Evolutionary conservation across 2,113 vertebrate species (phyloP).

Genomic region (Takifugu flavidus): DNA sequence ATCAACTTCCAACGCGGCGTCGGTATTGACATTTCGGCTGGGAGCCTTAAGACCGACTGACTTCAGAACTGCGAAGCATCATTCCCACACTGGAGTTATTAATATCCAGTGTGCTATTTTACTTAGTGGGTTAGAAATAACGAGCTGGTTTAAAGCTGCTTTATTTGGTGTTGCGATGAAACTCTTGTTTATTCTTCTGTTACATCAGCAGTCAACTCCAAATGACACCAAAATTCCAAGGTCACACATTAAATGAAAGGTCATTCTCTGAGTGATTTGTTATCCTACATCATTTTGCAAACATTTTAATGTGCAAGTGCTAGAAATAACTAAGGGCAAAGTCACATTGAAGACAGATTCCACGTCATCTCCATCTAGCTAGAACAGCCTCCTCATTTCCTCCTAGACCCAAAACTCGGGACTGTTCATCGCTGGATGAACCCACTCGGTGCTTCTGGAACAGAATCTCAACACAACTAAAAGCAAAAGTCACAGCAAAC

Average conservation of each 20-base stretch:
- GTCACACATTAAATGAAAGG: too few relatives aligned
- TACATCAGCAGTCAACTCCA: too few relatives aligned
- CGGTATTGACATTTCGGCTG: constrained; percentile 12
- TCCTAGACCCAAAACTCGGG: too few relatives aligned
- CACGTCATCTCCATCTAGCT: not conserved
- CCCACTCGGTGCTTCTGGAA: too few relatives aligned
- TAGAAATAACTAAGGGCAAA: not conserved
- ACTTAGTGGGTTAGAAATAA: not conserved
- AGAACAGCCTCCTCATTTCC: too few relatives aligned
- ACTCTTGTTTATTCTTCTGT: not conserved
- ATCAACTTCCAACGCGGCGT: not conserved
- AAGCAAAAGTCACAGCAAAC: too few relatives aligned
- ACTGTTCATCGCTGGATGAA: too few relatives aligned
- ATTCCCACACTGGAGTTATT: constrained; percentile 20
- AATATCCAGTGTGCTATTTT: not conserved
- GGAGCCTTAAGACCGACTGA: constrained; percentile 1
- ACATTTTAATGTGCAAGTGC: not conserved
- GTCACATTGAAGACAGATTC: not conserved
- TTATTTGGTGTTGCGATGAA: not conserved
- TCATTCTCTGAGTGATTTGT: too few relatives aligned
- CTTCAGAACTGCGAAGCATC: constrained; percentile 6
- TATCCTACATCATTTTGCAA: not conserved
- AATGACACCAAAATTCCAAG: too few relatives aligned
- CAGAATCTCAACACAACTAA: too few relatives aligned
- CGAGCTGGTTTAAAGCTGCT: not conserved